phyloP scores from a whole-genome alignment of 2,113 vertebrate genomes.

The Fregetta grallaria region DNA sequence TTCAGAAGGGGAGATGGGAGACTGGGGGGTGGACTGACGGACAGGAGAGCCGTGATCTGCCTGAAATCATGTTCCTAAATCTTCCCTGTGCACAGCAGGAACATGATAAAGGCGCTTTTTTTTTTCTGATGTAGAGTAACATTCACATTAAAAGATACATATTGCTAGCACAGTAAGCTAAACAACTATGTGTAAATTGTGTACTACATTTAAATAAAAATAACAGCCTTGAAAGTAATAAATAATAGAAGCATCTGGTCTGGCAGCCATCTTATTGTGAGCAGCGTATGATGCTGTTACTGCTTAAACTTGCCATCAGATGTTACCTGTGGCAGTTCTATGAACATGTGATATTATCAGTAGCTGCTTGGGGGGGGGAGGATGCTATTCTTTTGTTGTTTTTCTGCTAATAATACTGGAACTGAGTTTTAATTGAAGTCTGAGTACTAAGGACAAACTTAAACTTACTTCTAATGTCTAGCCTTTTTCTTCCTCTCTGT shows the following conservation, averaged over 20 bases:
- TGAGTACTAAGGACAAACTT: not conserved
- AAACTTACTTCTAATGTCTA: not conserved
- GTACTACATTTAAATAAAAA: not conserved
- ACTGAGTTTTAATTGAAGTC: not conserved
- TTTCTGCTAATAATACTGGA: not conserved
- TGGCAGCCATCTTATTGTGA: constrained; percentile 40
- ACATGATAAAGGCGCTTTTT: not conserved
- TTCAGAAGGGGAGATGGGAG: not conserved
- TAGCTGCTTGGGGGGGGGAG: not conserved
- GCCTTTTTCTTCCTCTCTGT: not conserved
- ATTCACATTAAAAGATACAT: not conserved
- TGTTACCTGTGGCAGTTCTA: not conserved
- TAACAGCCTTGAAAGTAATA: not conserved
- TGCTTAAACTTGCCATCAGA: not conserved
- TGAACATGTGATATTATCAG: not conserved
- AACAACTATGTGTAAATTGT: accelerated
- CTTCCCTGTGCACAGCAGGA: not conserved
- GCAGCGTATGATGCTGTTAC: not conserved
- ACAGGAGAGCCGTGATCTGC: not conserved
- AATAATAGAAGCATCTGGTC: not conserved
- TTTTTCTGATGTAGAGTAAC: no score
- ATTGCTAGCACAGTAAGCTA: not conserved
- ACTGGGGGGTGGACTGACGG: not conserved
- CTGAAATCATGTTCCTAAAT: not conserved
- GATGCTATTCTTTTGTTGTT: not conserved